Conservation (phyloP, 2,888 invertebrate genomes). For the Proisotoma minuta region DNA sequence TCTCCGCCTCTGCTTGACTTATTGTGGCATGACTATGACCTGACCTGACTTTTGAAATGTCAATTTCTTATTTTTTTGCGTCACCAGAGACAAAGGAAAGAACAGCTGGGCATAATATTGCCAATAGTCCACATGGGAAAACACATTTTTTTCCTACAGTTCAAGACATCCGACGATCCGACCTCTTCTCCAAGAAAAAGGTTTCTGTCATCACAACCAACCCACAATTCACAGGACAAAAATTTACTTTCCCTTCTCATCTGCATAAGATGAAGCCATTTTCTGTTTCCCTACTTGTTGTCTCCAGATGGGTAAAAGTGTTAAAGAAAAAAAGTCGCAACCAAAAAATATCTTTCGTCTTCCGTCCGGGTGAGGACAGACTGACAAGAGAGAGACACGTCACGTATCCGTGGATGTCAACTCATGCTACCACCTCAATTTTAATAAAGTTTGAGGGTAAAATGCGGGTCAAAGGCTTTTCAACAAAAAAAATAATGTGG, state of each 20-base stretch:
- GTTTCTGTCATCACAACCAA: neutral
- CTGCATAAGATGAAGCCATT: conserved; percentile 4
- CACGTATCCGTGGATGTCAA: too few species aligned
- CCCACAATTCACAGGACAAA: neutral
- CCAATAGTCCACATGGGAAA: conserved; percentile 18
- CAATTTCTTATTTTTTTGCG: neutral
- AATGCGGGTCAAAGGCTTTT: too few species aligned
- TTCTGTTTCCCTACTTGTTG: neutral
- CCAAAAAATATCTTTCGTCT: too few species aligned
- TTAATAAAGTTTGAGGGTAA: too few species aligned
- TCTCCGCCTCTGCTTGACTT: too few species aligned
- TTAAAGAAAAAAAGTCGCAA: neutral
- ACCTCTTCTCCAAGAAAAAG: neutral
- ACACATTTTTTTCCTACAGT: conserved; percentile 3
- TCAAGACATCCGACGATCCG: neutral
- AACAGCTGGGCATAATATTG: conserved; percentile 18
- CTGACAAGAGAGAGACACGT: neutral
- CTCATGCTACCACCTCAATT: too few species aligned
- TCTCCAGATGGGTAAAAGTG: neutral
- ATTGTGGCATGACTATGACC: too few species aligned
- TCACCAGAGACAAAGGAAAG: conserved; percentile 7
- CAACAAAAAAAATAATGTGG: too few species aligned
- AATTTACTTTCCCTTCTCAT: neutral
- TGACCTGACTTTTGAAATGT: too few species aligned
- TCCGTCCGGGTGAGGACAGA: too few species aligned